phyloP scores from a whole-genome alignment of 2,113 vertebrate species.

The Melanerpes aurifrons region DNA sequence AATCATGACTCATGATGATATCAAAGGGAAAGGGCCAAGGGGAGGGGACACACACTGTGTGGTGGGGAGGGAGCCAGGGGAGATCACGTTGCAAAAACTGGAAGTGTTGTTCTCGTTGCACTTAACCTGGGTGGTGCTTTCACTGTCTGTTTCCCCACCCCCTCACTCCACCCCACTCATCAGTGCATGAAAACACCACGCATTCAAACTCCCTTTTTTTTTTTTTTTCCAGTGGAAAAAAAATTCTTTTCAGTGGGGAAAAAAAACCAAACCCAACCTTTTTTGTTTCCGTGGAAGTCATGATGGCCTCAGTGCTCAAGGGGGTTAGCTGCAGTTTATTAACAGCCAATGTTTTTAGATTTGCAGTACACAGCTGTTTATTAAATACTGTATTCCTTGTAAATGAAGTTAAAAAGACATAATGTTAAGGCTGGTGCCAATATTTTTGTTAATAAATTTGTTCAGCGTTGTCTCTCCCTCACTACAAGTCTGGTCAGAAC shows the following conservation, averaged over 20 bases:
- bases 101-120: slow-evolving; percentile 68
- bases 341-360: slow-evolving; percentile 75
- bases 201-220: not conserved
- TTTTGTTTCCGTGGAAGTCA: slow-evolving; percentile 42
- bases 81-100: slow-evolving; percentile 52
- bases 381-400: slow-evolving; percentile 81
- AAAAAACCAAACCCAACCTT: no score
- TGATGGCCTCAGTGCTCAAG: slow-evolving; percentile 69
- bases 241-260: no score
- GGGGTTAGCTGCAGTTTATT: slow-evolving; percentile 74
- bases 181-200: slow-evolving; percentile 40
- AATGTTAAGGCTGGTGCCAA: slow-evolving; percentile 82
- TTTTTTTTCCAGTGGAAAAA: no score
- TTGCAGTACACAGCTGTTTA: slow-evolving; percentile 73
- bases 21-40: not conserved
- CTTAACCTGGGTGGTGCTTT: slow-evolving; percentile 61
- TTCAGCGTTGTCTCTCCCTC: slow-evolving; percentile 83
- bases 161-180: not conserved
- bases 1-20: not conserved
- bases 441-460: slow-evolving; percentile 85
- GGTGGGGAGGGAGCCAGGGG: not conserved
- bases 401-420: slow-evolving; percentile 72
- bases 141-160: not conserved
- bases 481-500: slow-evolving; percentile 79
- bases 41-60: not conserved